These are phyloP conservation scores for Chrosomus eos DNA, from an alignment of 2,797 vertebrate genomes.

Conservation along the genomic window DNA sequence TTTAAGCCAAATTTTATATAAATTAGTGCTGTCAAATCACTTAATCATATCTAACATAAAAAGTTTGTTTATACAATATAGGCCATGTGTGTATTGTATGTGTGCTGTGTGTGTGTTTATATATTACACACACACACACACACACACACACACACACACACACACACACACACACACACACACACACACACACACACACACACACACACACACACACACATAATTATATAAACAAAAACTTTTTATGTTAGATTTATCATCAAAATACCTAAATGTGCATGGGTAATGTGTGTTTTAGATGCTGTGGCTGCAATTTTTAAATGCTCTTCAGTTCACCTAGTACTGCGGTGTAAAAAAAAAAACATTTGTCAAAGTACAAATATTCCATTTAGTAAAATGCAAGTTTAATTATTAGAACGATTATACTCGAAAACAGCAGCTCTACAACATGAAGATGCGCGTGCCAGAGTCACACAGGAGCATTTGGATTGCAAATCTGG, in stretches of 20 bases:
- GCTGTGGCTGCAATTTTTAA: neutral
- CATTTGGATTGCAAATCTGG: slow-evolving; percentile 25
- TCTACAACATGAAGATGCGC: neutral
- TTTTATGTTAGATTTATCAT: neutral
- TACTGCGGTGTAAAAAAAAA: neutral
- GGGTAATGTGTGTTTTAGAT: neutral
- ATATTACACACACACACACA: no score
- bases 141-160: no score
- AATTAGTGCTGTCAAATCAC: neutral
- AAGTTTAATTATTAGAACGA: no score
- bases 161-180: no score
- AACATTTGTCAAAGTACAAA: neutral
- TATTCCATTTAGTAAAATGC: neutral
- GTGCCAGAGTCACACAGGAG: neutral
- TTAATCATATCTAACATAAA: neutral
- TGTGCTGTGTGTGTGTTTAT: no score
- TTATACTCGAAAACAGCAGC: neutral
- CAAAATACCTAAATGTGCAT: no score
- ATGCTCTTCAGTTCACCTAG: neutral
- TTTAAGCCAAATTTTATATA: neutral
- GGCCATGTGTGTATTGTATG: no score
- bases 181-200: no score
- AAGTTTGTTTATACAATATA: no score
- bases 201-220: no score
- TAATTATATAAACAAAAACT: neutral